phyloP scores from a whole-genome alignment of 1,140 invertebrate species.

The Zaprionus ornatus region DNA sequence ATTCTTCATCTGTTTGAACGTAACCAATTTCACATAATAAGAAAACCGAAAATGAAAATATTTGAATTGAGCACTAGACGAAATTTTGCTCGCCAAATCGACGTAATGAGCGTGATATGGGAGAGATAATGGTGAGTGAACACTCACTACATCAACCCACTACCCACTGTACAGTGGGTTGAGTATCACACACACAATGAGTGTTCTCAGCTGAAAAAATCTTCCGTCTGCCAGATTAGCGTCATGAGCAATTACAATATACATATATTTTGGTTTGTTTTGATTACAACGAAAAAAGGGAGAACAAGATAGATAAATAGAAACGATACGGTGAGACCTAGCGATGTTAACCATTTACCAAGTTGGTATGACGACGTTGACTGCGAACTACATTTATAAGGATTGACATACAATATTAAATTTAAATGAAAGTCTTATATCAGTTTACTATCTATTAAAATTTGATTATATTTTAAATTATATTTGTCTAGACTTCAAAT shows the following conservation, averaged over 20 bases:
- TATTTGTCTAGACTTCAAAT: too few relatives aligned
- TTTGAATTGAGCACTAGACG: slow-evolving; percentile 24
- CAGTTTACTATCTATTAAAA: too few relatives aligned
- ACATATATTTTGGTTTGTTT: neutral
- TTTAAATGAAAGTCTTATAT: too few relatives aligned
- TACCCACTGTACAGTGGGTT: neutral
- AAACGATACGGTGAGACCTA: slow-evolving; percentile 6
- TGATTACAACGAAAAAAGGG: slow-evolving; percentile 25
- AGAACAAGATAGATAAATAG: slow-evolving; percentile 8
- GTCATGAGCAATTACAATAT: neutral
- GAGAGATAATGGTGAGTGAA: slow-evolving; percentile 9
- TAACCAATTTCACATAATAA: neutral
- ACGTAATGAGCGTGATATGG: neutral
- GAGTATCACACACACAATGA: neutral
- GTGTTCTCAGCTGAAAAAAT: neutral
- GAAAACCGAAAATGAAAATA: slow-evolving; percentile 16
- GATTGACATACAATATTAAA: neutral
- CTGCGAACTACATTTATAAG: neutral
- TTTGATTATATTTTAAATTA: too few relatives aligned
- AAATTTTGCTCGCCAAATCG: neutral
- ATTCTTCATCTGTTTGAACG: neutral
- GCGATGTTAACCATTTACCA: neutral
- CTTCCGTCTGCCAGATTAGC: slow-evolving; percentile 10
- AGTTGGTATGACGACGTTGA: too few relatives aligned
- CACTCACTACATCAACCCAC: neutral